Base-by-base conservation (phyloP, 2,888 invertebrate genomes). In the Abscondita cerata region DNA sequence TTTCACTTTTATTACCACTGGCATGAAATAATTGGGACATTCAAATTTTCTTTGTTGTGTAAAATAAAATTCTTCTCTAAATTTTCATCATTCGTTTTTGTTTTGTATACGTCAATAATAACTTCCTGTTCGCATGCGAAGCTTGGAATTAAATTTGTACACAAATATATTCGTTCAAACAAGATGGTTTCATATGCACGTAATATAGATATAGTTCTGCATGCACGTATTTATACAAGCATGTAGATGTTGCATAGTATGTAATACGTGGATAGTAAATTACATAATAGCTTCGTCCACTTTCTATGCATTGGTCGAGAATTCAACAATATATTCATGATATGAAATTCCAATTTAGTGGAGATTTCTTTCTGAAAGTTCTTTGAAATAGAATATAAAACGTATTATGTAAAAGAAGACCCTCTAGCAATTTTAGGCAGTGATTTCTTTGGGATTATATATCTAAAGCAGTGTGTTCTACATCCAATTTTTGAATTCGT, bases 291-390 rank as follows among this genome's bases (percentile, higher is more conserved):
- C 25, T 55, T 61, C 57, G 67, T 69, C 67, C 70, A 66, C 68
- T 70, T 59, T 64, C 66, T 68, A 72, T 70, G 70, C 71, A 72
- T 70, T 59, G 68, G 51, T 58, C 67, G 64, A 61, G 67, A 64
- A 66, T 67, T 62, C 62, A 58, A 59, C 67, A 68, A 70, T 70
- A 64, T 66, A 70, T 68, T 68, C 70, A 68, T 70, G 68, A 68
- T 65, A 69, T 66, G 64, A 70, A 70, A 73, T 69, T 71, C 69
- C 70, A 72, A 72, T 72, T 71, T 70, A 69, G 62, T 67, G 52
- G 58, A 63, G 64, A 68, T 70, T 71, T 62, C 58, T 62, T 62
- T 62, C 48, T 40, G 44, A 58, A 59, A 54, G 36, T 62, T 62
- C 52, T 58, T 54, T 51, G 53, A 53, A 58, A 57, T 62, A 44